Percentiles rank a stretch among this genome's conserved stretches.
These are phyloP conservation scores for Melieria picta DNA, from an alignment of 2,888 invertebrate genomes.

Conservation along the genomic window DNA sequence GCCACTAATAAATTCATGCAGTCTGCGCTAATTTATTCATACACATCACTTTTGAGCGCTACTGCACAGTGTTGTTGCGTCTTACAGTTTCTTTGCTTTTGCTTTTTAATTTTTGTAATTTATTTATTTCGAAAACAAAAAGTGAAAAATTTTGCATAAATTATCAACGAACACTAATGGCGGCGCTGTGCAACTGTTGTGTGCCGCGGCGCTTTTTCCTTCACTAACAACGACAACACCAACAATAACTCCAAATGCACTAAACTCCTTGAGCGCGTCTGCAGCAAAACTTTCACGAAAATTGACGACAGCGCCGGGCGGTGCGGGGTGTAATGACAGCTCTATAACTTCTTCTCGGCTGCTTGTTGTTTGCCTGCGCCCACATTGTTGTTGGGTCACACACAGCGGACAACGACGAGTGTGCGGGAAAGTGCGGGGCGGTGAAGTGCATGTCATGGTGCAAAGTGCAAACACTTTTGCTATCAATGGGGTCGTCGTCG, in stretches of 20 bases:
- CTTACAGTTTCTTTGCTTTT: constrained; percentile 13
- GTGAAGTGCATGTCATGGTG: constrained; percentile 29
- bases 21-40: constrained; percentile 49
- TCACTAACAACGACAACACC: no score
- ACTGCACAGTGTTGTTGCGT: constrained; percentile 8
- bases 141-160: constrained; percentile 37
- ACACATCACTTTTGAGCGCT: constrained; percentile 45
- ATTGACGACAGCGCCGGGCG: no score
- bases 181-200: constrained; percentile 8
- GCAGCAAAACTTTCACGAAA: no score
- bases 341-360: no score
- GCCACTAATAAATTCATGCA: constrained; percentile 31
- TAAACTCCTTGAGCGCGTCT: no score
- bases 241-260: no score
- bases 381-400: no score
- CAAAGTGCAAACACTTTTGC: constrained; percentile 41
- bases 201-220: no score
- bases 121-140: background rate
- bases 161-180: constrained; percentile 42
- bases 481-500: constrained; percentile 37
- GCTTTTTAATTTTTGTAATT: no score
- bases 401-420: background rate
- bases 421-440: constrained; percentile 11
- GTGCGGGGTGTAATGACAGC: no score
- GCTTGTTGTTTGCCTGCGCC: no score